A percentile compares a stretch with the other conserved stretches of the same genome.
Conservation (phyloP, 2,797 vertebrate species). For the Esox lucius region DNA sequence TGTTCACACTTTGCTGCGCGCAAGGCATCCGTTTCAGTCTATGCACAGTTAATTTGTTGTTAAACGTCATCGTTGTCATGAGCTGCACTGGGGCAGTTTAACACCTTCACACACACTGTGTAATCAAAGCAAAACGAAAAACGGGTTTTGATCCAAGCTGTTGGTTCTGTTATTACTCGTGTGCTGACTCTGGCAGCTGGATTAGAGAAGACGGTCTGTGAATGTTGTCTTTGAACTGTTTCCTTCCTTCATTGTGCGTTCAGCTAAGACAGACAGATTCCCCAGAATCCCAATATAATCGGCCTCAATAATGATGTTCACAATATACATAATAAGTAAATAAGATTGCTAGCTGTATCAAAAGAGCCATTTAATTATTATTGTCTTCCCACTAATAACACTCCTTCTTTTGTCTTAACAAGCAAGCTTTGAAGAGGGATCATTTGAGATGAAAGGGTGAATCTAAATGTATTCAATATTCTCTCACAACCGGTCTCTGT, state of each 20-base stretch:
- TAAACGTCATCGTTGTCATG: not conserved
- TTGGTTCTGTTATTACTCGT: not conserved
- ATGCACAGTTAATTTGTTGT: not conserved
- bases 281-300: constrained; percentile 22
- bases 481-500: constrained; percentile 25
- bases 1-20: not conserved
- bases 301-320: constrained; percentile 26
- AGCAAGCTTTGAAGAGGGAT: constrained; percentile 16
- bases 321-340: constrained; percentile 28
- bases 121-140: not conserved
- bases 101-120: not conserved
- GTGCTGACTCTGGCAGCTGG: not conserved
- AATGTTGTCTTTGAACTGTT: not conserved
- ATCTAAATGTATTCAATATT: constrained; percentile 40
- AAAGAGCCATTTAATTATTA: constrained; percentile 23
- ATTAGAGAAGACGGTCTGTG: constrained; percentile 4
- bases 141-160: not conserved
- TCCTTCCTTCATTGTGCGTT: constrained; percentile 6
- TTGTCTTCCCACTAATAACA: not conserved
- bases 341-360: constrained; percentile 31
- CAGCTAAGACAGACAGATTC: not conserved
- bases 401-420: constrained; percentile 23
- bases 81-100: not conserved
- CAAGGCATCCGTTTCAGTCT: not conserved
- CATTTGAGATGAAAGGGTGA: constrained; percentile 17